Evolutionary conservation across 1,140 invertebrate species (phyloP).

Genomic region (Neoseiulus cucumeris): DNA sequence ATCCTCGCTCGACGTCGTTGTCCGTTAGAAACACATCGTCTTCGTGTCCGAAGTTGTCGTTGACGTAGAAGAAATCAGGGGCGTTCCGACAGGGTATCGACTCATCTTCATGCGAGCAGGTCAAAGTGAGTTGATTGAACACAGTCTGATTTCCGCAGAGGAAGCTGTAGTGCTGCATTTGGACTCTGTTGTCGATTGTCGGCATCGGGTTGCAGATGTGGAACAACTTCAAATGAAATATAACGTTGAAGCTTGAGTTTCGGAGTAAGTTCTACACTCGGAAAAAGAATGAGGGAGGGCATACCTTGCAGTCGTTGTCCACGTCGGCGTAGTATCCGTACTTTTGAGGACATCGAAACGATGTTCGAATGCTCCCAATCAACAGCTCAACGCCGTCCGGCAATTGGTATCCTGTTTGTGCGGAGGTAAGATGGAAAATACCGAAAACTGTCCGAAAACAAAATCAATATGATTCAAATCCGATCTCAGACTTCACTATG

Average conservation of each 20-base stretch:
- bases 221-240: slow-evolving; percentile 22
- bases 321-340: slow-evolving; percentile 28
- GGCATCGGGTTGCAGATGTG: slow-evolving; percentile 24
- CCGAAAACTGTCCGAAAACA: no score
- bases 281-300: no score
- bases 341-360: neutral
- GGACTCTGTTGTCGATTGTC: slow-evolving; percentile 14
- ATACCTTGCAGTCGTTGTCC: slow-evolving; percentile 26
- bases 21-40: slow-evolving; percentile 18
- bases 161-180: slow-evolving; percentile 43
- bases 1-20: slow-evolving; percentile 17
- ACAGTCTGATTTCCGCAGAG: slow-evolving; percentile 18
- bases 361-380: slow-evolving; percentile 12
- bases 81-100: slow-evolving; percentile 29
- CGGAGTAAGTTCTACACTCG: no score
- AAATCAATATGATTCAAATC: no score
- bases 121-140: slow-evolving; percentile 22
- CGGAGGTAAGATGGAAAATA: no score
- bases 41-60: slow-evolving; percentile 18
- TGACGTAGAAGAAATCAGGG: slow-evolving; percentile 22
- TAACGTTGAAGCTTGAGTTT: no score
- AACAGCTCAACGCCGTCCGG: slow-evolving; percentile 22
- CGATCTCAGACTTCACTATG: no score
- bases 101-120: slow-evolving; percentile 23
- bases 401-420: slow-evolving; percentile 18